These are phyloP conservation scores for Rousettus madagascariensis DNA, from an alignment of 2,797 vertebrate genomes.

Conservation along the genomic window DNA sequence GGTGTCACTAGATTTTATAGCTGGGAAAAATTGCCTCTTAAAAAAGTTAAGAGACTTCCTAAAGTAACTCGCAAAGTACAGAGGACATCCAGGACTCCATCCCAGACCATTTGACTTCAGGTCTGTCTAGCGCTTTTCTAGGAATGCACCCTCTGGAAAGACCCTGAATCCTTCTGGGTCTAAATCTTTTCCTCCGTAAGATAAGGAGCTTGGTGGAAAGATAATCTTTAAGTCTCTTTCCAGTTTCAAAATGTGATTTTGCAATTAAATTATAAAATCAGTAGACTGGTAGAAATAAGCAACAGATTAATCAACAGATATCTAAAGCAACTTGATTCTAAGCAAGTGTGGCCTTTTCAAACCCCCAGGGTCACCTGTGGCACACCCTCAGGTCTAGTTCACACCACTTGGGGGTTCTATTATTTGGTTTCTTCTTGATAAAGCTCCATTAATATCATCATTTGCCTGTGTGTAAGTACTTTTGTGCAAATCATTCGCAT, in stretches of 20 bases:
- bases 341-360: neutral
- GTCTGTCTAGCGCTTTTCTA: neutral
- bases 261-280: conserved; percentile 56
- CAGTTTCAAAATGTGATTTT: conserved; percentile 53
- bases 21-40: conserved; percentile 20
- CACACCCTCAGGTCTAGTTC: neutral
- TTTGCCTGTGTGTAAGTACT: neutral
- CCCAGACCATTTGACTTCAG: conserved; percentile 51
- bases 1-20: conserved; percentile 34
- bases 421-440: neutral
- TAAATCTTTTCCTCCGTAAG: neutral
- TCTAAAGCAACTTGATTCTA: neutral
- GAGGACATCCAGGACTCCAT: conserved; percentile 22
- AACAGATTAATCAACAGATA: neutral
- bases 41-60: conserved; percentile 7
- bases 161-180: neutral
- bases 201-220: neutral
- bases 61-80: neutral
- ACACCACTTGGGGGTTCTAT: neutral
- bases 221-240: neutral
- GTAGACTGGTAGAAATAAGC: conserved; percentile 69
- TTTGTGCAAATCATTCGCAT: neutral
- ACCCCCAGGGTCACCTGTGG: accelerated
- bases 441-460: neutral
- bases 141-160: neutral